phyloP scores from a whole-genome alignment of 2,113 vertebrate species.

The Tychaedon coryphoeus region DNA sequence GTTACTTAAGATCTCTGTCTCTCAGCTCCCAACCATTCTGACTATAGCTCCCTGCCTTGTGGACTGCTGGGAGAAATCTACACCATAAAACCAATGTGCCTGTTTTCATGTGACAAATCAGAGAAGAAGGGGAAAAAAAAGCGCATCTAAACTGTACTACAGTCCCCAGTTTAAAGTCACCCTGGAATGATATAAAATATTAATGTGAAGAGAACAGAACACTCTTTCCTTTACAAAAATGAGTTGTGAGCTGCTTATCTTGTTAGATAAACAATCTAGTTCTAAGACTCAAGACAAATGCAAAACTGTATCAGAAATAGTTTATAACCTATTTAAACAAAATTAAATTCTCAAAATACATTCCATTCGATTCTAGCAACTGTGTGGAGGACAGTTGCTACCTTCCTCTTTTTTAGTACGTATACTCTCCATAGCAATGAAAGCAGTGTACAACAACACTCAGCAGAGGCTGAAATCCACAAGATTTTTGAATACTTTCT shows the following conservation, averaged over 20 bases:
- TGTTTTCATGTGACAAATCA: not conserved
- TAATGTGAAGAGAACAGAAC: not conserved
- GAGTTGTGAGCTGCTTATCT: not conserved
- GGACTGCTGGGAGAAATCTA: not conserved
- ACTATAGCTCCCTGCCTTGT: not conserved
- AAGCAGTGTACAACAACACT: not conserved
- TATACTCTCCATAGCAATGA: not conserved
- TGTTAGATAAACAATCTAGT: not conserved
- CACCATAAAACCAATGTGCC: not conserved
- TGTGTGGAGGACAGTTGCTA: not conserved
- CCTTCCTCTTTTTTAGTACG: not conserved
- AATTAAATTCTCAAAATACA: not conserved
- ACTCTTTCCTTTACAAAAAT: not conserved
- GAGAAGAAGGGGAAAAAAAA: not conserved
- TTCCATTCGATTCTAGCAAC: not conserved
- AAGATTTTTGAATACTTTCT: not conserved
- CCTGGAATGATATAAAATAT: not conserved
- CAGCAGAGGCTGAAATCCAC: not conserved
- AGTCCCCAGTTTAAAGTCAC: not conserved
- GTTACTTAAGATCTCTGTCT: not conserved
- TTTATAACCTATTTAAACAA: not conserved
- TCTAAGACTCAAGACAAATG: not conserved
- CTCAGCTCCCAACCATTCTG: not conserved
- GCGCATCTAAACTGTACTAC: not conserved
- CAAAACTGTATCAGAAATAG: not conserved